phyloP scores from a whole-genome alignment of 2,797 vertebrate genomes.

The Malacoctenus gilli region DNA sequence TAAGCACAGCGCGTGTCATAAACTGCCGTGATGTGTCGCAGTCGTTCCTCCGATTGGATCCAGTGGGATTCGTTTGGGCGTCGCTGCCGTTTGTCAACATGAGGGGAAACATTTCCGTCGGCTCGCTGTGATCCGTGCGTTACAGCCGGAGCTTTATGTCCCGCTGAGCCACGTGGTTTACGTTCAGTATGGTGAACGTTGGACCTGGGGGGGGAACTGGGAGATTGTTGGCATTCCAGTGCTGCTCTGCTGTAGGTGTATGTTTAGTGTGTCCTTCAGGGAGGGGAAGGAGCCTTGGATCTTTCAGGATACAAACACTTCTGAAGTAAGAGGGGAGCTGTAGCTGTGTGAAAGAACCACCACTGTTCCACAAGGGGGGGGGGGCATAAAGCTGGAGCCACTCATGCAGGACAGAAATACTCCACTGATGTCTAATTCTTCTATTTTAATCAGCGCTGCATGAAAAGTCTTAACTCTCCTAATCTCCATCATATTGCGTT shows the following conservation, averaged over 20 bases:
- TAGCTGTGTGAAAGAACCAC: neutral
- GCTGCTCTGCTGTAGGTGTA: conserved; percentile 3
- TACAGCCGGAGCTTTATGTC: neutral
- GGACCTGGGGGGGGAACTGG: neutral
- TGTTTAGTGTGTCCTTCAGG: conserved; percentile 3
- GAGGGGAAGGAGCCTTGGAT: conserved; percentile 1
- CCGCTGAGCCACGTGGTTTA: neutral
- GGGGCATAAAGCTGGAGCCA: too few species aligned
- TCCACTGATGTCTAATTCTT: too few species aligned
- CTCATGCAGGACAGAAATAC: too few species aligned
- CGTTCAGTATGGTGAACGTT: neutral
- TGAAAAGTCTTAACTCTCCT: too few species aligned
- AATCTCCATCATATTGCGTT: too few species aligned
- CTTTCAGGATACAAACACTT: neutral
- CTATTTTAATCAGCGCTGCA: too few species aligned
- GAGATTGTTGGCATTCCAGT: conserved; percentile 7
- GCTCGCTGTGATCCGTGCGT: too few species aligned
- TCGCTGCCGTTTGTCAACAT: too few species aligned
- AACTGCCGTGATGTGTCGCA: rapidly evolving
- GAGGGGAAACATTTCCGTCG: too few species aligned
- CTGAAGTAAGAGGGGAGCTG: neutral
- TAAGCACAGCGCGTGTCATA: conserved; percentile 1
- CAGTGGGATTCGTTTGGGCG: neutral
- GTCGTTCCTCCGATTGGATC: neutral
- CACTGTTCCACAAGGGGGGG: too few species aligned